phyloP scores from a whole-genome alignment of 1,140 invertebrate species.

The Caerostris extrusa region DNA sequence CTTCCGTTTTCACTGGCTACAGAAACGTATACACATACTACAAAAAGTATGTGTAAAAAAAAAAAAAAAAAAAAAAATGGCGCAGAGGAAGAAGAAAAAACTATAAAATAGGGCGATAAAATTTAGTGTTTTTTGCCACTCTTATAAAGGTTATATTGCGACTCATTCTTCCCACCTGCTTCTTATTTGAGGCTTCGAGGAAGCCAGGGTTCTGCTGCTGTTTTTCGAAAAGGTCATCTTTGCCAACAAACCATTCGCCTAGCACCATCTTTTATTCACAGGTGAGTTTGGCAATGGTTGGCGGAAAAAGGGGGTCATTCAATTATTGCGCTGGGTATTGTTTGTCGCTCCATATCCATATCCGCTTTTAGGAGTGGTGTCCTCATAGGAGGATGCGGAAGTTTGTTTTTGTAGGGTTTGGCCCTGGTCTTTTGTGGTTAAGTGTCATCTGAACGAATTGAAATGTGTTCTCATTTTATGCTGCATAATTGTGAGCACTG shows the following conservation, averaged over 20 bases:
- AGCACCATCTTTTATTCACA: slow-evolving; percentile 61
- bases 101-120: slow-evolving; percentile 58
- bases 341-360: background rate
- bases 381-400: background rate
- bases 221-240: slow-evolving; percentile 52
- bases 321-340: background rate
- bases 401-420: background rate
- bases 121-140: slow-evolving; percentile 53
- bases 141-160: slow-evolving; percentile 17
- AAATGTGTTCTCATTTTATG: background rate
- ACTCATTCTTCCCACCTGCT: slow-evolving; percentile 36
- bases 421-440: background rate
- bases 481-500: background rate
- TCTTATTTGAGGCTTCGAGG: background rate
- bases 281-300: slow-evolving; percentile 2
- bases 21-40: background rate
- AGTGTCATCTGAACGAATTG: background rate
- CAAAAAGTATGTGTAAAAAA: background rate
- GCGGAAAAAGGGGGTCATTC: background rate
- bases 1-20: slow-evolving; percentile 24
- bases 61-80: background rate
- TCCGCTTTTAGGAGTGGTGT: background rate
- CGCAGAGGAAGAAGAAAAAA: background rate
- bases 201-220: background rate
- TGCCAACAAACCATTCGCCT: slow-evolving; percentile 16